These are phyloP conservation scores for Holothuria scabra DNA, from an alignment of 53 echinoderm and acorn worm species.

Conservation along the genomic window DNA sequence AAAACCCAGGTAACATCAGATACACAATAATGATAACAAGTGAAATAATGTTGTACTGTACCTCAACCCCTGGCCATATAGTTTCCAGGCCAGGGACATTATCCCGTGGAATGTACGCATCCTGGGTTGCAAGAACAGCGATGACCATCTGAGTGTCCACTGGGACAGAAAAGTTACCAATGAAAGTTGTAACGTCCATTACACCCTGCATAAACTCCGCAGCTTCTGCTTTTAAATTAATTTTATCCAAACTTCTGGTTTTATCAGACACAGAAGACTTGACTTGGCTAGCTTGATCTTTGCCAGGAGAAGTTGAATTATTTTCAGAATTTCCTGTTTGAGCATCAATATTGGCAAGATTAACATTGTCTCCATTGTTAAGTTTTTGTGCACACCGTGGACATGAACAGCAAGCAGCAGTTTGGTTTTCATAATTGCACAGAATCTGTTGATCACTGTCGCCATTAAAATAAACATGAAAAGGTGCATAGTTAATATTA, in stretches of 20 bases:
- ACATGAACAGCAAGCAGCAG: background rate
- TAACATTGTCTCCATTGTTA: background rate
- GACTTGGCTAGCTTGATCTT: background rate
- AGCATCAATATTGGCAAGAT: background rate
- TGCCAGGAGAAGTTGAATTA: background rate
- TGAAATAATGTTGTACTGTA: slow-evolving; percentile 10
- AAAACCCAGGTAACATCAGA: too few species aligned
- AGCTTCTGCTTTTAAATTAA: slow-evolving; percentile 65
- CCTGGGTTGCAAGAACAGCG: slow-evolving; percentile 66
- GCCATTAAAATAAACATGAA: too few species aligned
- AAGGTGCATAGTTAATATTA: background rate
- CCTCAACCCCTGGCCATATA: slow-evolving; percentile 90
- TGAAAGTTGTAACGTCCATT: slow-evolving; percentile 84
- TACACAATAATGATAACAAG: too few species aligned
- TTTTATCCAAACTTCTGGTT: background rate
- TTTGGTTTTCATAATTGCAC: background rate
- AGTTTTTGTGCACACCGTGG: background rate
- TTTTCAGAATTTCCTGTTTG: background rate
- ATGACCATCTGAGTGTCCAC: slow-evolving; percentile 79
- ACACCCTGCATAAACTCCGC: slow-evolving; percentile 86
- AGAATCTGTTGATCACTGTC: too few species aligned
- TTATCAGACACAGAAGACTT: background rate
- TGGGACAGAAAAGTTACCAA: slow-evolving; percentile 85
- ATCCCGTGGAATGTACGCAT: slow-evolving; percentile 84
- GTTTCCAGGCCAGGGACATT: slow-evolving; percentile 74